phyloP scores from a whole-genome alignment of 2,888 invertebrate species.

The Choristoneura rosaceana region DNA sequence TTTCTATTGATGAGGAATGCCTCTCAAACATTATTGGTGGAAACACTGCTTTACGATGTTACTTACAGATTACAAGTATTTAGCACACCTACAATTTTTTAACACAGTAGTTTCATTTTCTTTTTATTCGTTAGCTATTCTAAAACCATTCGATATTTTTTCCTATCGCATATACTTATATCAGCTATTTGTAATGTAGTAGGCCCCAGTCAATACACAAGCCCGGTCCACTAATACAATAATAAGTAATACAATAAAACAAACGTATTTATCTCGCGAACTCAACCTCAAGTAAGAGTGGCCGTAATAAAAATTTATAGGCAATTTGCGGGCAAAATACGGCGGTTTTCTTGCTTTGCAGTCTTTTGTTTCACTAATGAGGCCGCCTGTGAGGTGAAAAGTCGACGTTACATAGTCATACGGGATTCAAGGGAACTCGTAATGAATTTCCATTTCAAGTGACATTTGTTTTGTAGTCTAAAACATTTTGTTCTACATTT shows the following conservation, averaged over 20 bases:
- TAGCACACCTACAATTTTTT: too few relatives aligned
- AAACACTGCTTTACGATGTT: too few relatives aligned
- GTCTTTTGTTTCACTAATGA: conserved; percentile 79
- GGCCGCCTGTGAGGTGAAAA: conserved; percentile 50
- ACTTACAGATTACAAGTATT: too few relatives aligned
- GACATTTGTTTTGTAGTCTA: too few relatives aligned
- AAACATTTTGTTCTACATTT: too few relatives aligned
- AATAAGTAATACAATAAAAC: conserved; percentile 64
- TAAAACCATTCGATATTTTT: neutral
- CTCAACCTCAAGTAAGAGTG: conserved; percentile 78
- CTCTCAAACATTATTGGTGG: too few relatives aligned
- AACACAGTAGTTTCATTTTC: too few relatives aligned
- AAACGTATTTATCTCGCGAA: conserved; percentile 74
- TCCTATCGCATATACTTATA: neutral
- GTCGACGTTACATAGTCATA: neutral
- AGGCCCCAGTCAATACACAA: neutral
- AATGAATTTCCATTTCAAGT: too few relatives aligned
- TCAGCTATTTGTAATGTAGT: neutral
- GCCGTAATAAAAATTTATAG: conserved; percentile 84
- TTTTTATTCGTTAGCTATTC: neutral
- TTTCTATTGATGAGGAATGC: too few relatives aligned
- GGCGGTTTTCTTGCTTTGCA: conserved; percentile 59
- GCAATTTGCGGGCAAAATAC: conserved; percentile 79
- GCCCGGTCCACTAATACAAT: conserved; percentile 53
- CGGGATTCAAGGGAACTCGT: neutral